Percentiles rank a stretch among this genome's conserved stretches.
Conservation (phyloP, 2,797 vertebrate genomes). For the Poeciliopsis turneri region DNA sequence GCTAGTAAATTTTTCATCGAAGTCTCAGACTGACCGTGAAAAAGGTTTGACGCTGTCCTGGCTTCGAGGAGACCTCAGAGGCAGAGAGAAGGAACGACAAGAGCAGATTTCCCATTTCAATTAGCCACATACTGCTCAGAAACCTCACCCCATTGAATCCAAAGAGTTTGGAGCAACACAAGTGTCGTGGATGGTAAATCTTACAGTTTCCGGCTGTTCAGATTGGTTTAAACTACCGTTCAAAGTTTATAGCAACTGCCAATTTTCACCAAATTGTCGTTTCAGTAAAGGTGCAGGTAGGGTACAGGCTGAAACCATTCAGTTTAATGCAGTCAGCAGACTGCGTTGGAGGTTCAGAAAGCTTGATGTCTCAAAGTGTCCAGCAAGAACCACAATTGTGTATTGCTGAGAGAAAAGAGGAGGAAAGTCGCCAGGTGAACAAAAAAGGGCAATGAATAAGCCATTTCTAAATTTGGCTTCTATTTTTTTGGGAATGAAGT, state of each 20-base stretch:
- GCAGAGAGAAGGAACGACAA: constrained; percentile 16
- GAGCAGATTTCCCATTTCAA: constrained; percentile 55
- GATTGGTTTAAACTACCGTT: not conserved
- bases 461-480: not conserved
- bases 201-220: not conserved
- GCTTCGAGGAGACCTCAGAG: constrained; percentile 39
- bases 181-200: not conserved
- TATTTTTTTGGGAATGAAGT: not conserved
- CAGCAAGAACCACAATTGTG: not conserved
- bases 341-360: not conserved
- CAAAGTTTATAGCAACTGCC: not conserved
- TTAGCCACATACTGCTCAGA: constrained; percentile 65
- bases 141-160: constrained; percentile 56
- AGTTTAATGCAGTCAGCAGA: not conserved
- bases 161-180: not conserved
- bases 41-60: constrained; percentile 37
- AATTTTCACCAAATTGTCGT: not conserved
- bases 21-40: constrained; percentile 34
- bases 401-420: not conserved
- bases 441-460: not conserved
- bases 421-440: not conserved
- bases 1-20: constrained; percentile 47
- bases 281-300: not conserved
- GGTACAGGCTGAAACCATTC: not conserved
- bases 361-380: not conserved